A percentile compares a stretch with the other conserved stretches of the same genome.
phyloP scores from a whole-genome alignment of 2,888 invertebrate genomes.

The Dasysyrphus albostriatus region DNA sequence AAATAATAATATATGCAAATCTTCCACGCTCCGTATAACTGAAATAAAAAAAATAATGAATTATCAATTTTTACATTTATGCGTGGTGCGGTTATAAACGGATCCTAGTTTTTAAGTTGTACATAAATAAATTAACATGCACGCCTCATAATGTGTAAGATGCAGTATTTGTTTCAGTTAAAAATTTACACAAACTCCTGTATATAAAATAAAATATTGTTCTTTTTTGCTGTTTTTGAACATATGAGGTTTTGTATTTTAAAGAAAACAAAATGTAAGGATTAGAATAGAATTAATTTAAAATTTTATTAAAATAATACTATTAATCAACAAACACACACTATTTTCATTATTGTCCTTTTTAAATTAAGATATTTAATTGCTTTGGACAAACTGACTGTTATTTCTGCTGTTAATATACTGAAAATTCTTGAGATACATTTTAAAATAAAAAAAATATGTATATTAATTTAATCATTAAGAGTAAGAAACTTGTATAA shows the following conservation, averaged over 20 bases:
- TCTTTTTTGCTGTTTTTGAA: neutral
- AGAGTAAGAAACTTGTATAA: neutral
- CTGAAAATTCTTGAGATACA: neutral
- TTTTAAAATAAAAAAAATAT: constrained; percentile 5
- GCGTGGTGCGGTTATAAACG: neutral
- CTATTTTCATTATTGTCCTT: constrained; percentile 10
- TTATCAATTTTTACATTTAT: neutral
- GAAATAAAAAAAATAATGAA: constrained; percentile 1
- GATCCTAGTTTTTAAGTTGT: constrained; percentile 11
- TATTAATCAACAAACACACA: neutral
- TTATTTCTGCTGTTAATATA: constrained; percentile 22
- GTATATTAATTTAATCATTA: constrained; percentile 8
- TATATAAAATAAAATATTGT: constrained; percentile 17
- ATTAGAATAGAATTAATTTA: constrained; percentile 3
- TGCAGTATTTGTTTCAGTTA: constrained; percentile 22
- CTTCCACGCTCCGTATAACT: neutral
- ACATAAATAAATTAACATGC: constrained; percentile 1
- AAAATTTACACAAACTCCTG: constrained; percentile 17
- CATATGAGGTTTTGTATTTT: constrained; percentile 6
- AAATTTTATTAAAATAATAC: neutral
- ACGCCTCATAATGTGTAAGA: constrained; percentile 6
- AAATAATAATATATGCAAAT: neutral
- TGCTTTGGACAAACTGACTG: constrained; percentile 26
- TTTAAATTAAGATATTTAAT: constrained; percentile 23
- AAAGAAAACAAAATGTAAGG: neutral